These are phyloP conservation scores for Ibidorhyncha struthersii DNA, from an alignment of 2,113 vertebrate genomes.

Conservation along the genomic window DNA sequence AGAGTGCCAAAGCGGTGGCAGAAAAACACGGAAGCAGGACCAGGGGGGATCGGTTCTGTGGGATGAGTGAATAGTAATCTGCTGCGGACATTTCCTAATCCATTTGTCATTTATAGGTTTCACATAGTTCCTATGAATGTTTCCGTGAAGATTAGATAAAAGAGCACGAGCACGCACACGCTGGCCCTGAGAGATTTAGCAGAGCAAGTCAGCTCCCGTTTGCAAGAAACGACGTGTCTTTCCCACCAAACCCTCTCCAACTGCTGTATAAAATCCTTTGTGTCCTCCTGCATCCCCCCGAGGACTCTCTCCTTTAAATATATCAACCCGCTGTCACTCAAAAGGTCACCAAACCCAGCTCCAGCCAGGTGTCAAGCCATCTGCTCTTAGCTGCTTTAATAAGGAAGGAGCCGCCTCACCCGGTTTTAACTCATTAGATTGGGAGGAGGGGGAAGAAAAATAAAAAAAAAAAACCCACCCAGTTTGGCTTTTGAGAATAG, in stretches of 20 bases:
- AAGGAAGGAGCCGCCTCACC: not conserved
- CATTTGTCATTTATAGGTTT: not conserved
- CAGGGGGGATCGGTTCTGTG: not conserved
- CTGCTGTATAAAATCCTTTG: not conserved
- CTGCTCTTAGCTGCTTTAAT: not conserved
- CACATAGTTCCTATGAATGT: not conserved
- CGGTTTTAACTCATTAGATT: not conserved
- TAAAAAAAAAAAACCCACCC: not conserved
- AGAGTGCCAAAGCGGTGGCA: not conserved
- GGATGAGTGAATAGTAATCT: not conserved
- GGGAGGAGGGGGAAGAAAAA: not conserved
- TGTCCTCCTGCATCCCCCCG: not conserved
- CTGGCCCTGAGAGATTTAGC: not conserved
- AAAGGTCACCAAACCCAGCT: not conserved
- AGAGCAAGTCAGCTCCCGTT: not conserved
- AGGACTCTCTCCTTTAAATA: not conserved
- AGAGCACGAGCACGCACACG: rapidly evolving
- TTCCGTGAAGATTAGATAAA: not conserved
- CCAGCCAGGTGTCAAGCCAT: conserved; percentile 28
- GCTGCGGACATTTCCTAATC: not conserved
- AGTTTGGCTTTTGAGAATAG: not conserved
- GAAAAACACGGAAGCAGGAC: not conserved
- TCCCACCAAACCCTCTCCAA: not conserved
- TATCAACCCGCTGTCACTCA: not conserved
- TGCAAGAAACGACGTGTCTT: not conserved